phyloP scores from a whole-genome alignment of 2,113 vertebrate genomes.

The Corythornis vintsioides region DNA sequence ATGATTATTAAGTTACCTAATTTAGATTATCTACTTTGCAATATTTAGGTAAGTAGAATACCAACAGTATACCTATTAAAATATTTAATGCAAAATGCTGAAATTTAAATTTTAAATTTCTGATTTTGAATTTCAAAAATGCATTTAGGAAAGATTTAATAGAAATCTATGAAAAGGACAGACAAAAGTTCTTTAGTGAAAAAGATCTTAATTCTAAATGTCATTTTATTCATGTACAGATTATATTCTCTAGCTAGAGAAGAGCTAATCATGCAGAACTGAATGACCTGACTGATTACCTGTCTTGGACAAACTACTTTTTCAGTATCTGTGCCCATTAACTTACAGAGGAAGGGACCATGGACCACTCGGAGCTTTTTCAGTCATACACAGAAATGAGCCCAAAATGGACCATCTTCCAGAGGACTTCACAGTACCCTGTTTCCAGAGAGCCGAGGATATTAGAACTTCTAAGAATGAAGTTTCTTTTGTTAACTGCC shows the following conservation, averaged over 20 bases:
- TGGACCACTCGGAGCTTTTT: not conserved
- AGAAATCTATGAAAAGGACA: not conserved
- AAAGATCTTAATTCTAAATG: not conserved
- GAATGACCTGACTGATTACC: not conserved
- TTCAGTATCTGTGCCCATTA: not conserved
- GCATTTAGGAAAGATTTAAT: not conserved
- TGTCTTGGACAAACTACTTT: not conserved
- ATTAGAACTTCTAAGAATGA: not conserved
- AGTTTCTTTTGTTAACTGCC: not conserved
- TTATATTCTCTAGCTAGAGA: not conserved
- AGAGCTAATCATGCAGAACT: not conserved
- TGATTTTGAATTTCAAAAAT: not conserved
- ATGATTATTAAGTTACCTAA: not conserved
- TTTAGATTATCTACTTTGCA: not conserved
- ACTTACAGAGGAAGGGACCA: not conserved
- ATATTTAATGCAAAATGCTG: not conserved
- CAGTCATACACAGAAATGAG: not conserved
- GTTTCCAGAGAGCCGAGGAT: not conserved
- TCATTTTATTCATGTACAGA: not conserved
- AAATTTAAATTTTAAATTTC: not conserved
- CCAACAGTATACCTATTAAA: not conserved
- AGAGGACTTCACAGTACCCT: not conserved
- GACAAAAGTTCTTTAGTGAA: not conserved
- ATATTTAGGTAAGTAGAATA: not conserved
- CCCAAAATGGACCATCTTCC: not conserved